Evolutionary conservation across 2,113 vertebrate species (phyloP).

Genomic region (Bettongia penicillata): DNA sequence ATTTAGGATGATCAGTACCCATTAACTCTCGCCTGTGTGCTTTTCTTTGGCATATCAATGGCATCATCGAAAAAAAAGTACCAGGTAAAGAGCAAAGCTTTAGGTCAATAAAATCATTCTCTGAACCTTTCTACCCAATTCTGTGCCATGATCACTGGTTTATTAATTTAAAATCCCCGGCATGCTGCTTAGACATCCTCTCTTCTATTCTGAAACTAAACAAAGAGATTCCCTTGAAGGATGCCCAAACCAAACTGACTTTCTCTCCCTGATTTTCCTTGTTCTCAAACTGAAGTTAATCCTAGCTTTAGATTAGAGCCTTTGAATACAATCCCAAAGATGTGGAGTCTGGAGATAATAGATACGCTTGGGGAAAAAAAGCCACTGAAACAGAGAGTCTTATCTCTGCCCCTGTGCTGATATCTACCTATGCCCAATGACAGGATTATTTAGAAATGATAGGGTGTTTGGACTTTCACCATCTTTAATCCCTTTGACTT

Average conservation of each 20-base stretch:
- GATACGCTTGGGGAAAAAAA: slow-evolving; percentile 49
- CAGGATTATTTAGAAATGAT: slow-evolving; percentile 17
- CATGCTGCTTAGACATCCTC: slow-evolving; percentile 58
- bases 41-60: slow-evolving; percentile 64
- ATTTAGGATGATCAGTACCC: slow-evolving; percentile 21
- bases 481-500: slow-evolving; percentile 57
- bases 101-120: slow-evolving; percentile 71
- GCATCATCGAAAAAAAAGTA: slow-evolving; percentile 43
- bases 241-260: slow-evolving; percentile 54
- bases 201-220: slow-evolving; percentile 67
- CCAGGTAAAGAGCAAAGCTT: slow-evolving; percentile 68
- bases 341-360: slow-evolving; percentile 52
- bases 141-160: slow-evolving; percentile 48
- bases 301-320: slow-evolving; percentile 44
- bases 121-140: slow-evolving; percentile 33
- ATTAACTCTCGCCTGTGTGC: slow-evolving; percentile 45
- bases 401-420: slow-evolving; percentile 35
- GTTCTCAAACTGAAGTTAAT: slow-evolving; percentile 30
- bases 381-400: slow-evolving; percentile 37
- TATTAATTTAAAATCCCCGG: slow-evolving; percentile 70
- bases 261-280: slow-evolving; percentile 56
- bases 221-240: slow-evolving; percentile 46
- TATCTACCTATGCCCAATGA: slow-evolving; percentile 37
- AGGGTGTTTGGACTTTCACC: slow-evolving; percentile 27
- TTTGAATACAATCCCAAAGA: slow-evolving; percentile 61